phyloP scores from a whole-genome alignment of 2,113 vertebrate genomes.

The Carollia perspicillata region DNA sequence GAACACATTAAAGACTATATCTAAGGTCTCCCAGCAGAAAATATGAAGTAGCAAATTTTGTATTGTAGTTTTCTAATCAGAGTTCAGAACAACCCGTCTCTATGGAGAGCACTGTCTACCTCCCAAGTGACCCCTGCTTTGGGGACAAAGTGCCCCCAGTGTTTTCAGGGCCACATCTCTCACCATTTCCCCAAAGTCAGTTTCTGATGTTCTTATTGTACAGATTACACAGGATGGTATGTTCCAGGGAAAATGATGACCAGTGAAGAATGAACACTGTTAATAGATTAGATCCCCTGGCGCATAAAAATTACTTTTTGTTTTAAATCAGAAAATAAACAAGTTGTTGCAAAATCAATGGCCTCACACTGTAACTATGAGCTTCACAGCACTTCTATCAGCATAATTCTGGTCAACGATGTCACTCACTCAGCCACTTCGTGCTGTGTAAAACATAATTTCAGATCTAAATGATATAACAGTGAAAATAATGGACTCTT shows the following conservation, averaged over 20 bases:
- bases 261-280: background rate
- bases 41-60: background rate
- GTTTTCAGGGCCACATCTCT: conserved; percentile 28
- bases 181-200: background rate
- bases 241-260: conserved; percentile 6
- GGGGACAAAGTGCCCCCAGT: conserved; percentile 19
- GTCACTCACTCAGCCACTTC: background rate
- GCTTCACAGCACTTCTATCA: background rate
- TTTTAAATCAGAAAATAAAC: conserved; percentile 35
- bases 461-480: background rate
- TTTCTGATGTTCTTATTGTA: conserved; percentile 30
- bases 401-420: background rate
- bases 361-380: background rate
- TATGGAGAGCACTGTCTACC: background rate
- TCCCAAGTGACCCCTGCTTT: background rate
- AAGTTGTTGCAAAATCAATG: conserved; percentile 12
- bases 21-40: conserved; percentile 16
- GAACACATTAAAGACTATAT: background rate
- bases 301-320: background rate
- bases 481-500: background rate
- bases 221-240: conserved; percentile 7
- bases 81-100: conserved; percentile 6
- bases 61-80: background rate
- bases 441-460: background rate
- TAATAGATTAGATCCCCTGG: background rate